Evolutionary conservation across 2,797 vertebrate genomes (phyloP).

Genomic region (Melanitta fusca): DNA sequence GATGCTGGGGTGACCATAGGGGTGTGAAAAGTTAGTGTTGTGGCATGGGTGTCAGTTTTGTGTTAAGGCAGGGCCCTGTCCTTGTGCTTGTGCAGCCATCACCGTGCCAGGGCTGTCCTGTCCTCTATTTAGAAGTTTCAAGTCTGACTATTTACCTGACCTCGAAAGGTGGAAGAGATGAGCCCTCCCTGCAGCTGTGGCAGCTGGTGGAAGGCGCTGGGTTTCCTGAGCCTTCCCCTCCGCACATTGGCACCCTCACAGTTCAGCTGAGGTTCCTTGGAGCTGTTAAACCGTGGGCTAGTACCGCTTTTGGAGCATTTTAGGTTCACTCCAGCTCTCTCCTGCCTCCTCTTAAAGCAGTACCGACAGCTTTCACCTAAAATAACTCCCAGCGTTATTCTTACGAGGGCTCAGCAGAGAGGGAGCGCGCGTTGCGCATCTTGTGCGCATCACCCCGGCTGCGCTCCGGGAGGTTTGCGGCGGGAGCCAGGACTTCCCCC

Average conservation of each 20-base stretch:
- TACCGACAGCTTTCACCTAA: background rate
- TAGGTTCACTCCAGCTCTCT: background rate
- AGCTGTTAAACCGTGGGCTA: background rate
- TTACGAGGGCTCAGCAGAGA: background rate
- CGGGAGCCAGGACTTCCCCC: slow-evolving; percentile 55
- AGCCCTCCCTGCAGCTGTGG: background rate
- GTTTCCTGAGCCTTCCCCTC: background rate
- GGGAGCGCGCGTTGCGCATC: background rate
- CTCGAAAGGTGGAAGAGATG: background rate
- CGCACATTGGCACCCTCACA: background rate
- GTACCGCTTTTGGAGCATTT: background rate
- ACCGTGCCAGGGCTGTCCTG: background rate
- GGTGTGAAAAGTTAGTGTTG: background rate
- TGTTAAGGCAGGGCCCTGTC: background rate
- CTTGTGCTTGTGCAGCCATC: background rate
- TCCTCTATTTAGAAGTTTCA: background rate
- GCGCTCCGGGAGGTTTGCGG: background rate
- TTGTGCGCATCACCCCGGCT: too few species aligned
- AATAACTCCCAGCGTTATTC: background rate
- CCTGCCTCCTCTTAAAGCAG: background rate
- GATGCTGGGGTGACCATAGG: background rate
- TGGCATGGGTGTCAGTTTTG: background rate
- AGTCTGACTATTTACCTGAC: background rate
- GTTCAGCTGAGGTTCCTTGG: background rate
- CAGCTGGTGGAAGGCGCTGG: background rate